These are phyloP conservation scores for Nephrotoma flavescens DNA, from an alignment of 2,888 invertebrate genomes.

Conservation along the genomic window DNA sequence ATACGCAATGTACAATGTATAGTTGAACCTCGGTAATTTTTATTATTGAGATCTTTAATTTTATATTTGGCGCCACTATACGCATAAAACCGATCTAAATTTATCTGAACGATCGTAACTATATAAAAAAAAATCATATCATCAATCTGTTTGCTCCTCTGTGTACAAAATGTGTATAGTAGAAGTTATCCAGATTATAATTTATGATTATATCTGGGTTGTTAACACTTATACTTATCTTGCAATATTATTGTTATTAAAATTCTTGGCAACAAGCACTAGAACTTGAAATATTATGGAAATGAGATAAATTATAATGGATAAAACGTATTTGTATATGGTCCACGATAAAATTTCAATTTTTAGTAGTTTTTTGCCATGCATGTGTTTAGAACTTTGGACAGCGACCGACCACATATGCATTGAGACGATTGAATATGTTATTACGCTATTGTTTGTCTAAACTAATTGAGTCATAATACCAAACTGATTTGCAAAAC, in stretches of 20 bases:
- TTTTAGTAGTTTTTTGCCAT: neutral
- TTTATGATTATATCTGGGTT: neutral
- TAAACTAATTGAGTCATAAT: neutral
- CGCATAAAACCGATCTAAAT: neutral
- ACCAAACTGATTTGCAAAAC: neutral
- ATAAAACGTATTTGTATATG: neutral
- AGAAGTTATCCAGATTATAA: neutral
- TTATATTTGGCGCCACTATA: neutral
- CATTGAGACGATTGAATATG: neutral
- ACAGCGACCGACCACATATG: neutral
- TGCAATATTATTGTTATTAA: neutral
- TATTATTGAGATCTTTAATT: neutral
- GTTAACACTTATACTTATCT: neutral
- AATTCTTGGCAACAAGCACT: neutral
- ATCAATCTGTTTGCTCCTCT: neutral
- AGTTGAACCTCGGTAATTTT: neutral
- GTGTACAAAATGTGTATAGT: neutral
- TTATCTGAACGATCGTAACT: neutral
- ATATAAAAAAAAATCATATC: neutral
- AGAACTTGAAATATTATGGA: neutral
- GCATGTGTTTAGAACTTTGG: neutral
- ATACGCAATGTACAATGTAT: neutral
- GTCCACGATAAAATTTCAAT: neutral
- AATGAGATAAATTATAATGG: neutral
- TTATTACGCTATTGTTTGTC: neutral